Percentiles rank a stretch among this genome's conserved stretches.
Conservation (phyloP, 2,113 vertebrate species). For the Physeter macrocephalus region DNA sequence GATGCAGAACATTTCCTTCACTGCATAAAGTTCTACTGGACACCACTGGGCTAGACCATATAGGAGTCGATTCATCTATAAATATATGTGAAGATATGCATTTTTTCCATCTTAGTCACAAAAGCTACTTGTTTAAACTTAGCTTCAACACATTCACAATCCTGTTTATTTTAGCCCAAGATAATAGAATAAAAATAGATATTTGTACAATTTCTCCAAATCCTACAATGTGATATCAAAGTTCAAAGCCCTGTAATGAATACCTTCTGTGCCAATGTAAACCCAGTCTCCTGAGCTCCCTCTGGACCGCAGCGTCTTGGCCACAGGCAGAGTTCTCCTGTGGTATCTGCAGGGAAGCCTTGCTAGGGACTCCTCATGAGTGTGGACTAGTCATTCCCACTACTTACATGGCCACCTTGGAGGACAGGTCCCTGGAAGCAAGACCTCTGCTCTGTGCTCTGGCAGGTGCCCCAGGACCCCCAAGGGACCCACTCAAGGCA, state of each 20-base stretch:
- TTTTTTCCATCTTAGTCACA: neutral
- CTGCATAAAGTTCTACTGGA: neutral
- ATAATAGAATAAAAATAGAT: neutral
- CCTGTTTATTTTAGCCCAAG: neutral
- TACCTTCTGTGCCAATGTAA: neutral
- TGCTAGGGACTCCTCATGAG: too few species aligned
- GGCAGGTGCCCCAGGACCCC: too few species aligned
- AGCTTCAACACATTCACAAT: neutral
- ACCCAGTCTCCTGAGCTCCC: neutral
- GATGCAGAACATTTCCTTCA: neutral
- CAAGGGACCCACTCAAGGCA: neutral
- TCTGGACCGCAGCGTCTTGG: neutral
- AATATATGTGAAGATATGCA: neutral
- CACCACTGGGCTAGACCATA: accelerated
- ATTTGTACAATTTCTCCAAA: neutral
- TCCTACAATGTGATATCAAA: neutral
- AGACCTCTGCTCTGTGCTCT: neutral
- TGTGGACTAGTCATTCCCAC: neutral
- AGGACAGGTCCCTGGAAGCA: neutral
- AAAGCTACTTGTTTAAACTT: neutral
- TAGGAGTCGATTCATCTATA: neutral
- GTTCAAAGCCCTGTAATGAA: neutral
- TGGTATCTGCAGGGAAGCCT: neutral
- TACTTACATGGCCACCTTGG: neutral
- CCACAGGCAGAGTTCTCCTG: neutral